These are phyloP conservation scores for Malurus leucopterus DNA, from an alignment of 2,797 vertebrate genomes.

Conservation along the genomic window DNA sequence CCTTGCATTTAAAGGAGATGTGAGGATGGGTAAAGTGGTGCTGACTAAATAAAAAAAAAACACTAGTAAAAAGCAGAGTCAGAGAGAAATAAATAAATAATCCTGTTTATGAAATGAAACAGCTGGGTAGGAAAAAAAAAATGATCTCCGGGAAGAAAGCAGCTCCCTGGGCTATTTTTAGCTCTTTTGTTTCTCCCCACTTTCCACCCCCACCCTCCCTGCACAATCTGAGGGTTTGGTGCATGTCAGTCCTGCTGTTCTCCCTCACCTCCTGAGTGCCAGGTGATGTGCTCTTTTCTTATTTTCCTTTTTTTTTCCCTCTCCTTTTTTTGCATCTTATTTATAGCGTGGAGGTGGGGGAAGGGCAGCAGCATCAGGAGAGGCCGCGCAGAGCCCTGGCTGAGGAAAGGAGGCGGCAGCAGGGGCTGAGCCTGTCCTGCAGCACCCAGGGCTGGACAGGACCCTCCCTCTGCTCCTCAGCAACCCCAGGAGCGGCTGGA, in stretches of 20 bases:
- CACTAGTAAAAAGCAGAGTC: neutral
- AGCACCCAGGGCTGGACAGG: neutral
- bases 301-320: neutral
- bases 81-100: neutral
- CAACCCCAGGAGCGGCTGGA: neutral
- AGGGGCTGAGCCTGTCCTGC: neutral
- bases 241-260: neutral
- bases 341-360: neutral
- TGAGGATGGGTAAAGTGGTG: neutral
- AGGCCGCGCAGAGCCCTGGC: rapidly evolving
- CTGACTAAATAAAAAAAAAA: neutral
- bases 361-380: neutral
- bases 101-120: neutral
- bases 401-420: neutral
- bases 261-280: neutral
- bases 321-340: neutral
- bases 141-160: slow-evolving; percentile 29
- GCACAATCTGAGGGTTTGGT: neutral
- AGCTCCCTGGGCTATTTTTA: slow-evolving; percentile 45
- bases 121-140: neutral
- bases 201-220: no score
- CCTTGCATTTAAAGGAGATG: neutral
- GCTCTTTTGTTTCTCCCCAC: slow-evolving; percentile 6
- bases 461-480: neutral
- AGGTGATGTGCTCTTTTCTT: neutral